These are phyloP conservation scores for Actinia tenebrosa DNA, from an alignment of 64 coral and sea anemone genomes.

Conservation along the genomic window DNA sequence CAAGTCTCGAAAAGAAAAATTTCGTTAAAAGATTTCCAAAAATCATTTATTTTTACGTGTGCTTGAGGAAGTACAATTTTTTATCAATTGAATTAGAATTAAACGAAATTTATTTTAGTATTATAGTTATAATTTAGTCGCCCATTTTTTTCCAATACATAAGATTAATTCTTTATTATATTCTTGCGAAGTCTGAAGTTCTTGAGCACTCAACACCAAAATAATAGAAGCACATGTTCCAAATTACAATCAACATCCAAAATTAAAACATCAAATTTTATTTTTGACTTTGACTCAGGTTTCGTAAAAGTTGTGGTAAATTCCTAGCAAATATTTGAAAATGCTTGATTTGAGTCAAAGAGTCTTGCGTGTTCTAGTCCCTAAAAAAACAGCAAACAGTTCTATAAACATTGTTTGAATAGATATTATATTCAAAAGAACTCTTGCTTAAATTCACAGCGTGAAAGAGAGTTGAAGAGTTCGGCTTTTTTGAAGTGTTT, in stretches of 20 bases:
- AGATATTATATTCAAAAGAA: slow-evolving; percentile 6
- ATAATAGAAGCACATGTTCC: not conserved
- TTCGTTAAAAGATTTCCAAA: too few species aligned
- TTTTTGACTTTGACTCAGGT: not conserved
- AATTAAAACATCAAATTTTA: not conserved
- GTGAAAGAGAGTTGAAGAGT: not conserved
- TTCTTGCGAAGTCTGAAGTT: not conserved
- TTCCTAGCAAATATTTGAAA: not conserved
- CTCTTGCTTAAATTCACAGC: not conserved
- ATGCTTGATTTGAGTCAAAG: not conserved
- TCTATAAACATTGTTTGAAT: not conserved
- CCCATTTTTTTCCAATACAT: not conserved
- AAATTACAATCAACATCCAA: not conserved
- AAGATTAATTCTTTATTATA: not conserved
- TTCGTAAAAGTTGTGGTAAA: not conserved
- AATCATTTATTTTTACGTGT: too few species aligned
- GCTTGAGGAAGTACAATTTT: too few species aligned
- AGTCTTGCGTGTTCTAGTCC: not conserved
- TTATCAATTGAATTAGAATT: not conserved
- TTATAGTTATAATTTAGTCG: not conserved
- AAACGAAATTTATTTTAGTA: not conserved
- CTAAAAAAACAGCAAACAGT: not conserved
- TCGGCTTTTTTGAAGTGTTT: not conserved
- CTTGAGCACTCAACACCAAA: not conserved
- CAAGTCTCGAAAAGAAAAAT: too few species aligned